A percentile compares a stretch with the other conserved stretches of the same genome.
Conservation (phyloP, 2,113 vertebrate genomes). For the Poicephalus gulielmi region DNA sequence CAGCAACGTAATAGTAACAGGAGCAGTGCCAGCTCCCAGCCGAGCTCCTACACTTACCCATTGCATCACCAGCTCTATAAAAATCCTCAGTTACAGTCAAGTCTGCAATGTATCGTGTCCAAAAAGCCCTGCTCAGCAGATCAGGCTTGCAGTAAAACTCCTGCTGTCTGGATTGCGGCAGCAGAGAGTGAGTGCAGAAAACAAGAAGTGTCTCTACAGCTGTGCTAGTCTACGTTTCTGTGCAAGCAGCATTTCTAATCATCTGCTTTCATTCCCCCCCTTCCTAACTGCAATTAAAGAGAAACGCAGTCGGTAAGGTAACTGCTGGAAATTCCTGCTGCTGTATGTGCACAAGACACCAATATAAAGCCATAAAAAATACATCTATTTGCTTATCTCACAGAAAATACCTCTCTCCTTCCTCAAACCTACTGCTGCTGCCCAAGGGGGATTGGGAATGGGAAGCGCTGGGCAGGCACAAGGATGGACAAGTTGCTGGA, state of each 20-base stretch:
- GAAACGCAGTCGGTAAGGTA: not conserved
- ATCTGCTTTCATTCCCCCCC: not conserved
- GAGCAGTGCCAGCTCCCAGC: not conserved
- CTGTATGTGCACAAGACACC: not conserved
- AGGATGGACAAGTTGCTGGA: not conserved
- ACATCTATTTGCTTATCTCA: not conserved
- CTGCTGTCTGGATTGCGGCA: not conserved
- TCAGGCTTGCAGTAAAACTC: not conserved
- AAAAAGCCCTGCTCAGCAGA: not conserved
- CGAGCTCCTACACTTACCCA: not conserved
- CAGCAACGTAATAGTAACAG: not conserved
- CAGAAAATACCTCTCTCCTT: not conserved
- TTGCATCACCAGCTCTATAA: not conserved
- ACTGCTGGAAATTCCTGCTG: not conserved
- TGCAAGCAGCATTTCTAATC: not conserved
- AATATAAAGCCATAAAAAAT: not conserved
- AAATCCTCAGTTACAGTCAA: not conserved
- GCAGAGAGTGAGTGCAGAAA: not conserved
- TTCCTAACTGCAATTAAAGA: not conserved
- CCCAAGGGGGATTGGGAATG: not conserved
- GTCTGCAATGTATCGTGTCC: not conserved
- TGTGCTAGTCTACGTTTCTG: accelerated
- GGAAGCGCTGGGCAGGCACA: accelerated
- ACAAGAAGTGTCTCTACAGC: not conserved
- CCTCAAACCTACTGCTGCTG: not conserved